phyloP scores from a whole-genome alignment of 2,113 vertebrate genomes.

The Limnothrissa miodon region DNA sequence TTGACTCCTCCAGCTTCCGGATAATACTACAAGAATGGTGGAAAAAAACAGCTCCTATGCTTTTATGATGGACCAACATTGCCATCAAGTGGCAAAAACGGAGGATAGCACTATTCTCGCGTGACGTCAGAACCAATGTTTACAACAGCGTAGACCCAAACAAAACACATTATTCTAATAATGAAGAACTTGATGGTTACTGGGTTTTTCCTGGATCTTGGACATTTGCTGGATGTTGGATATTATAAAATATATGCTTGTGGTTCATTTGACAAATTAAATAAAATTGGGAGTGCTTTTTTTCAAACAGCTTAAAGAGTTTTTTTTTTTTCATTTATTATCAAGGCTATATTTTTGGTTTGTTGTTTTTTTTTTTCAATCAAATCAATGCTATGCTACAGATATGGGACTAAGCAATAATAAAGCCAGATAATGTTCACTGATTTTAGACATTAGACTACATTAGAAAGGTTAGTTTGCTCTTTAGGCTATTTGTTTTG shows the following conservation, averaged over 20 bases:
- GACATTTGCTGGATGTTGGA: not conserved
- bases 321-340: too few relatives aligned
- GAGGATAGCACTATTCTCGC: not conserved
- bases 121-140: not conserved
- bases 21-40: not conserved
- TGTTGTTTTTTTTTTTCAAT: not conserved
- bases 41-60: not conserved
- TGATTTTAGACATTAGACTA: too few relatives aligned
- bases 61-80: conserved; percentile 76
- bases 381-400: not conserved
- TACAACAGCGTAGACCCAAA: not conserved
- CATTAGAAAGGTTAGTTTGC: too few relatives aligned
- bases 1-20: conserved; percentile 27
- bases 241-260: not conserved
- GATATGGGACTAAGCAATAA: not conserved
- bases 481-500: too few relatives aligned
- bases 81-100: conserved; percentile 76
- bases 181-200: not conserved
- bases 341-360: too few relatives aligned
- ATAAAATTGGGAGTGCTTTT: not conserved
- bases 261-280: not conserved
- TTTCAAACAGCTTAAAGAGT: too few relatives aligned
- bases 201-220: not conserved
- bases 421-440: too few relatives aligned
- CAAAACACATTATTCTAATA: not conserved